Evolutionary conservation across 1,140 invertebrate genomes (phyloP), one percentile per base, ranked within the genome.

Genomic region (Drosophila lacteicornis): DNA sequence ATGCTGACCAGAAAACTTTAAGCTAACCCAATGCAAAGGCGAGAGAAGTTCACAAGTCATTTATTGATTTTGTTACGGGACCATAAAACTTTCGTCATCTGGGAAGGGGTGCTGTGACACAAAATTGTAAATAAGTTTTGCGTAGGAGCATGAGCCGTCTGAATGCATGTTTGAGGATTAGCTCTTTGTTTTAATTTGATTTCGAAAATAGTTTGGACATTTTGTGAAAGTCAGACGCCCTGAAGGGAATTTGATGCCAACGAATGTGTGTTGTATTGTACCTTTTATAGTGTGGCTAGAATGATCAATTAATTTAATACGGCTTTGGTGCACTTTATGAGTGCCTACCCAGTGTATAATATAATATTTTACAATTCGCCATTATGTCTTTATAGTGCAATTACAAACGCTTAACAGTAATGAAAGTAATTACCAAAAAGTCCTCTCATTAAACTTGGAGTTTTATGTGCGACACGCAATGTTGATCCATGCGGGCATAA

Each of bases 41-140:
- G 19, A 59, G 30, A 61, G 60, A 71, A 74, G 76, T 69, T 80
- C 33, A 68, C 12, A 70, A 71, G 68, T 71, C 61, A 77, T 71
- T 83, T 87, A 83, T 87, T 87, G 84, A 87, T 87, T 87, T 87
- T 86, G 50, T 59, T 88, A 53, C 47, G 51, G 50, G 38, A 42
- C 40, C 13, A 15, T 27, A 33, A 27, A 80, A 74, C 65, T 56
- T 85, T 86, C 79, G 66, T 42, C 15, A 40, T 82, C 30, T 11
- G 36, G 40, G n/a, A 25, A 36, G 22, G 15, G 15, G 17, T n/a
- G 40, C 25, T 45, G 36, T 45, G 33, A 66, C 42, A 5, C 25
- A 25, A 46, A 46, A 17, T 36, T 30, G 22, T 25, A 40, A 19
- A 56, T 25, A 50, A 51, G 57, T 19, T 17, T 17, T 53, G 25